These are phyloP conservation scores for Parnassius mnemosyne DNA, from an alignment of 2,888 invertebrate genomes.

Conservation along the genomic window DNA sequence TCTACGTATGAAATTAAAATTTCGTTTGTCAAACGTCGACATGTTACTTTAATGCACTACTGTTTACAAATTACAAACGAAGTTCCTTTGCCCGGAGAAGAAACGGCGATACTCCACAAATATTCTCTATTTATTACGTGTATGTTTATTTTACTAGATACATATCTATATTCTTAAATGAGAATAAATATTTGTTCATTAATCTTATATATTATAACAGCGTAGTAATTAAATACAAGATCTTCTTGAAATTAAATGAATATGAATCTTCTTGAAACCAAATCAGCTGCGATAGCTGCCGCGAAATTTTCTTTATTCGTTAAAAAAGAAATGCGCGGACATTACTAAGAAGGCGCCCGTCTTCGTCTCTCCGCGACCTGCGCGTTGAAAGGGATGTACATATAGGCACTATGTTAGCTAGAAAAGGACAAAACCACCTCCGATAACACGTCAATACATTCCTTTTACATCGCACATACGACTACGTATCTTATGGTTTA, in stretches of 20 bases:
- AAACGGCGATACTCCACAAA: no score
- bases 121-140: no score
- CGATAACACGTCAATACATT: constrained; percentile 81
- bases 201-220: no score
- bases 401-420: constrained; percentile 55
- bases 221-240: no score
- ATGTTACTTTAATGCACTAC: no score
- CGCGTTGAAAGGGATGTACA: constrained; percentile 70
- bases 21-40: no score
- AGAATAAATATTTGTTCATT: no score
- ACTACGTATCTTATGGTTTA: constrained; percentile 42
- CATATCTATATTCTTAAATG: no score
- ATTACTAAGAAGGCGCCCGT: constrained; percentile 61
- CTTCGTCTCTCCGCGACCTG: constrained; percentile 69
- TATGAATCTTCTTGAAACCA: not conserved
- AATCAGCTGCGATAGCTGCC: constrained; percentile 27
- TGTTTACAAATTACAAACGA: no score
- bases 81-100: no score
- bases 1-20: no score
- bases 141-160: no score
- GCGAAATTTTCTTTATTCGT: constrained; percentile 45
- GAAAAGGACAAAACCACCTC: constrained; percentile 69
- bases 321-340: constrained; percentile 77
- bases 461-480: constrained; percentile 55
- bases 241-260: constrained; percentile 1